Evolutionary conservation across 2,888 invertebrate species (phyloP).

Genomic region (Hypomecis punctinalis): DNA sequence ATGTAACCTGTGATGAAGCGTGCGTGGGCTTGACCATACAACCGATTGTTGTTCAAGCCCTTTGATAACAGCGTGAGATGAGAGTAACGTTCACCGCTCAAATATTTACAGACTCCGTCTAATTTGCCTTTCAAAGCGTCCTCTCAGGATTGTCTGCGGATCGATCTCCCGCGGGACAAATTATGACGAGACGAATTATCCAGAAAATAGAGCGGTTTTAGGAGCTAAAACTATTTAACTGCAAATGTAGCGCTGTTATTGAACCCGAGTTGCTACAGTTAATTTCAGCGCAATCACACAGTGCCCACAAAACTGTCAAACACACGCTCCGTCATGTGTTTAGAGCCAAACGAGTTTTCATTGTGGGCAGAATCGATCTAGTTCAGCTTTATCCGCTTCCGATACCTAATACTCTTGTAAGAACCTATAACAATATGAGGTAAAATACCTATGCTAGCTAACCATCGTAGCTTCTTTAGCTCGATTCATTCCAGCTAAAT

Average conservation of each 20-base stretch:
- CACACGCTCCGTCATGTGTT: constrained; percentile 43
- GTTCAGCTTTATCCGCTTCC: constrained; percentile 34
- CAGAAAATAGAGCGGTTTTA: neutral
- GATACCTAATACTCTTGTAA: constrained; percentile 6
- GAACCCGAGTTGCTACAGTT: constrained; percentile 20
- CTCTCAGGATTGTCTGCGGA: constrained; percentile 26
- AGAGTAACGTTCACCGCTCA: constrained; percentile 40
- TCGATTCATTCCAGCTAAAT: constrained; percentile 44
- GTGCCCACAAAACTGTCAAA: constrained; percentile 47
- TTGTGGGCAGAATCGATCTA: constrained; percentile 43
- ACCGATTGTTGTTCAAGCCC: constrained; percentile 47
- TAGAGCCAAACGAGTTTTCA: constrained; percentile 54
- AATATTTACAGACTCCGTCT: constrained; percentile 43
- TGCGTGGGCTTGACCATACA: constrained; percentile 63
- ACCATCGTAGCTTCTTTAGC: constrained; percentile 17
- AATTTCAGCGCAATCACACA: constrained; percentile 37
- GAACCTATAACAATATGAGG: neutral
- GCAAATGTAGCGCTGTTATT: constrained; percentile 10
- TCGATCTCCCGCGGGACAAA: constrained; percentile 15
- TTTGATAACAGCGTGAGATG: constrained; percentile 53
- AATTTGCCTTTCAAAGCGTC: constrained; percentile 39
- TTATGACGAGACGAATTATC: constrained; percentile 7
- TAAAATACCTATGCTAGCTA: neutral
- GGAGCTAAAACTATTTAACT: neutral
- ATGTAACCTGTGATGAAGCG: constrained; percentile 44